Percentiles rank a stretch among this genome's conserved stretches.
These are phyloP conservation scores for Drosophila aldrichi DNA, from an alignment of 2,888 invertebrate species.

Conservation along the genomic window DNA sequence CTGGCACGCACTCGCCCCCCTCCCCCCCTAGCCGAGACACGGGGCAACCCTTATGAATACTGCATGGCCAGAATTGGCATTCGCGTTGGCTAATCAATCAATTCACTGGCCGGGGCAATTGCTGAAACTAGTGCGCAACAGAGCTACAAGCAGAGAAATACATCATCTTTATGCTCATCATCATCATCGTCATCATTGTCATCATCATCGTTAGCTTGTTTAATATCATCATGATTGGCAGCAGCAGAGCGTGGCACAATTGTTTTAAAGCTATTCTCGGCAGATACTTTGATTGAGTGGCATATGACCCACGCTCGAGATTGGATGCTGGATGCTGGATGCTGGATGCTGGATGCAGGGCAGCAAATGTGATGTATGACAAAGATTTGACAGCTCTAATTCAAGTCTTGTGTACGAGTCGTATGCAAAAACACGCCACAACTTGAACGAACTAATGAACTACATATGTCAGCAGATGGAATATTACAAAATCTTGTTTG, in stretches of 20 bases:
- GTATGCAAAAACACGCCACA: conserved; percentile 50
- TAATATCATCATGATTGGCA: conserved; percentile 11
- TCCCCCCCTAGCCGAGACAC: background rate
- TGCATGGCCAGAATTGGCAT: conserved; percentile 54
- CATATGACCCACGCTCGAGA: conserved; percentile 35
- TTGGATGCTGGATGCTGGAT: conserved; percentile 11
- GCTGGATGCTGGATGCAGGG: background rate
- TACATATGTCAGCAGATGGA: conserved; percentile 77
- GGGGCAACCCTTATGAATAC: conserved; percentile 73
- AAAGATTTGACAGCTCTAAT: conserved; percentile 79
- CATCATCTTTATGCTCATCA: conserved; percentile 24
- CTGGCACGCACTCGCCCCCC: conserved; percentile 48
- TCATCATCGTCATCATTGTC: conserved; percentile 2
- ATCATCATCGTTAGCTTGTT: conserved; percentile 5
- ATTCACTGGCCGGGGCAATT: conserved; percentile 54
- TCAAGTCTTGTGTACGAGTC: conserved; percentile 75
- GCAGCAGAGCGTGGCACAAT: conserved; percentile 40
- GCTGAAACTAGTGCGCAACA: conserved; percentile 37
- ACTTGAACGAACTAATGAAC: conserved; percentile 64
- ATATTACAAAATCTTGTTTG: conserved; percentile 67
- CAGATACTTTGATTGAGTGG: conserved; percentile 68
- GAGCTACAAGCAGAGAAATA: conserved; percentile 22
- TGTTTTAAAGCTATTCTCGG: conserved; percentile 62
- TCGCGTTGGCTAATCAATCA: conserved; percentile 69
- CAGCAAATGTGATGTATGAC: conserved; percentile 64